Percentiles rank a stretch among this genome's conserved stretches.
Evolutionary conservation across 1,140 invertebrate species (phyloP).

Genomic region (Pinna nobilis): DNA sequence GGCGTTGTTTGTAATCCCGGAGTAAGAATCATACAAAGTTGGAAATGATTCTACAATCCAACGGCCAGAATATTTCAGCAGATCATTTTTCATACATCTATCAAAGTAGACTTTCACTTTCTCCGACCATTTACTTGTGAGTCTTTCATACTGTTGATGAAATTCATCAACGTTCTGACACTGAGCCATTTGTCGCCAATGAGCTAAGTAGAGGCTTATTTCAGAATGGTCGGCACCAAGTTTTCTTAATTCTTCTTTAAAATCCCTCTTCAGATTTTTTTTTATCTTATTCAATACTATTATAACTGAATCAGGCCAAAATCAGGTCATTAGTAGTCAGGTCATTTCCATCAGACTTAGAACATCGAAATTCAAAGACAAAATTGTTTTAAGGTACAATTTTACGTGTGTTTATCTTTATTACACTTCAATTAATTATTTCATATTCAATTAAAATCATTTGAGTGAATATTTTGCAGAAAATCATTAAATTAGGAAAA

Average conservation of each 20-base stretch:
- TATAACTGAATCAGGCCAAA: no score
- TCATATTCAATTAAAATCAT: no score
- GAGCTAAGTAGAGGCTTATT: not conserved
- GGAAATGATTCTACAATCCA: constrained; percentile 23
- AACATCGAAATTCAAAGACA: no score
- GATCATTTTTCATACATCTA: not conserved
- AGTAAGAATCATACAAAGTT: constrained; percentile 12
- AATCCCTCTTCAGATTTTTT: no score
- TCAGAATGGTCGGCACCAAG: not conserved
- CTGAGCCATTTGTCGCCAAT: not conserved
- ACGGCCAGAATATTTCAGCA: not conserved
- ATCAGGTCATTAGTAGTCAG: no score
- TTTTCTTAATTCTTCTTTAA: constrained; percentile 1
- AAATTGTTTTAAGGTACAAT: no score
- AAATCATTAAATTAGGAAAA: no score
- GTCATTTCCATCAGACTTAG: no score
- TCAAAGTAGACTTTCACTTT: not conserved
- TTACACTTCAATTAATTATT: no score
- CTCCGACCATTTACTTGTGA: not conserved
- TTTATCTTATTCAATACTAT: no score
- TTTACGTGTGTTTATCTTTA: no score
- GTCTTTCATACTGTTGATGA: not conserved
- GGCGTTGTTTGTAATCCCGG: constrained; percentile 17
- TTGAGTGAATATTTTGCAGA: no score
- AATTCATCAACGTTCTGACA: not conserved